Base-by-base conservation (phyloP, 2,888 invertebrate genomes). In the Dioctria rufipes region DNA sequence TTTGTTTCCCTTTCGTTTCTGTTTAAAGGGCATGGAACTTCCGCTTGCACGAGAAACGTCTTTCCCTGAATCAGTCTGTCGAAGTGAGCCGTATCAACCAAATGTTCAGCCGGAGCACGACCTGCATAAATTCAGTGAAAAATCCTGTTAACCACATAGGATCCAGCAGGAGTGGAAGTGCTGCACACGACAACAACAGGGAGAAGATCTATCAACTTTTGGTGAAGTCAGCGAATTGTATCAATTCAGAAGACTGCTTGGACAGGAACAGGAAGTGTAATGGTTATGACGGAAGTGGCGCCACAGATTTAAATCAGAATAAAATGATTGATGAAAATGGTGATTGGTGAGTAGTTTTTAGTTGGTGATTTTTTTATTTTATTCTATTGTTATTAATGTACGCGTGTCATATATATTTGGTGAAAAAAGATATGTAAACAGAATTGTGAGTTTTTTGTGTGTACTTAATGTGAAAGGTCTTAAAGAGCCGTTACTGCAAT, bases 81-180 rank as follows among this genome's bases (percentile, higher is more conserved):
- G 84, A 84, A 81, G 85, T 85, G 82, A 83, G 83, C 83, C 85
- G 84, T 60, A 85, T 85, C 81, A 85, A 85, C 83, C 83, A 84
- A 80, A 85, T 85, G 85, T 85, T 85, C 69, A 81, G 65, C 61
- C 63, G 78, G 75, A 75, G 75, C 43, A 11, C 75, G 43, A 75
- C 75, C 75, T 43, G 46, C 11, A 43, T 61, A 9, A 60, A 37
- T 43, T 75, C 46, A 6, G 42, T 39, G 9, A 13, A 39, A 42
- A 75, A 43, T 75, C 75, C 75, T 46, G 58, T 25, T 5, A 60
- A 13, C 43, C 40, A 3, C 46, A 13, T 3, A 4, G 60, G 60
- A 13, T 5, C 13, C 13, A 60, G 5, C 61, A 11, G 25, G 25
- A 54, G 3, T 54, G 73, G 73, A 39, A 75, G 46, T 13, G 42